Percentiles rank a stretch among this genome's conserved stretches.
Conservation (phyloP, 92 coral and sea anemone genomes). For the Desmophyllum pertusum region DNA sequence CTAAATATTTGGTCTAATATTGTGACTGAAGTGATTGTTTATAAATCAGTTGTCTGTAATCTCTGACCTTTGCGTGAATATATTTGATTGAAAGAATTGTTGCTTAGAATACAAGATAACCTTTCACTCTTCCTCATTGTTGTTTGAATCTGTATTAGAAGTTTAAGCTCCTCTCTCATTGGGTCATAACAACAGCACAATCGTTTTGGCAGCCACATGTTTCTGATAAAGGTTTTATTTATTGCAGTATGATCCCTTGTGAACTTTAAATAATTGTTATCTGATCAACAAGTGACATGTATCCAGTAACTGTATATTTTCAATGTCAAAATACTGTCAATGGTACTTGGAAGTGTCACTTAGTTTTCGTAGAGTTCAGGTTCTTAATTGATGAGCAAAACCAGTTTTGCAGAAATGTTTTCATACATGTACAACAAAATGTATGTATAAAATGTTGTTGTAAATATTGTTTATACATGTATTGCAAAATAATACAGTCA, state of each 20-base stretch:
- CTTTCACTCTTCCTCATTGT: neutral
- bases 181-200: neutral
- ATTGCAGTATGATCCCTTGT: neutral
- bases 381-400: neutral
- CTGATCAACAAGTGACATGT: neutral
- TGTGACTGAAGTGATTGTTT: neutral
- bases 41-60: neutral
- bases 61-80: neutral
- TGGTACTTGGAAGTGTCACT: neutral
- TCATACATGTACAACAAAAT: no score
- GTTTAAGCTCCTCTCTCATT: neutral
- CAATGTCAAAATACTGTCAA: neutral
- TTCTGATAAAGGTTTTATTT: neutral
- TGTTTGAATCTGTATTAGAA: neutral
- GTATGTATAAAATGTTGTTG: no score
- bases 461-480: no score
- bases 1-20: no score
- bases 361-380: neutral
- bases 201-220: neutral
- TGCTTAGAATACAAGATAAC: neutral
- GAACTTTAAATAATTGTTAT: neutral
- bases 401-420: neutral
- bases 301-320: neutral
- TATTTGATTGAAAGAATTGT: neutral
- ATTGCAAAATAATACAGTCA: no score